Base-by-base conservation (phyloP, 2,888 invertebrate genomes). In the Tineola bisselliella region DNA sequence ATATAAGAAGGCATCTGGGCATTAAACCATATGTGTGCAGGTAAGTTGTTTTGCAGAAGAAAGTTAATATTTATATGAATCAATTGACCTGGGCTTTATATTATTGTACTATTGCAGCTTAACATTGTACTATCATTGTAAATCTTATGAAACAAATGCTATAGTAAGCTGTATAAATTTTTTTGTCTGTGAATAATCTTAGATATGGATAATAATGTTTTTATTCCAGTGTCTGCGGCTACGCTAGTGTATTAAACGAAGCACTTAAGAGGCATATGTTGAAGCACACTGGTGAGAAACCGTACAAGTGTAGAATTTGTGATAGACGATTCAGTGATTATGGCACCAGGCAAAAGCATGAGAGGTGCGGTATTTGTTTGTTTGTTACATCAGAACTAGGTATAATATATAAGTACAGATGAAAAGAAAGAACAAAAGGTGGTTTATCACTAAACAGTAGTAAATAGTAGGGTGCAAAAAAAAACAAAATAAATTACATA, bases 1-100 rank as follows among this genome's bases (percentile, higher is more conserved):
- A 88, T 60, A 87, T 88, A 13, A 70, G 88, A 4, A 70, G 88
- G 1, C 88, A 88, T 74, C 70, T 88, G 63, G 88, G 88, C 62
- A 88, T 88, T 66, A 88, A 88, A 67, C 88, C 88, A 0, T 88
- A 83, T 63, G 87, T 86, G 0, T 88, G 88, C 86, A 87, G 84
- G 88, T 88, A 77, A 66, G 68, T 68, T 48, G 6, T 25, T 38
- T n/a, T n/a, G n/a, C n/a, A n/a, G n/a, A n/a, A n/a, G n/a, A 38
- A 38, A 38, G 1, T 38, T 6, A n/a, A n/a, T 30, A 1, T 19
- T 18, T 0, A 13, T 44, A 58, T 19, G 1, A 13, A 56, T 33
- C 13, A 44, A 2, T 15, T 8, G 8, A 15, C 17, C 17, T 12
- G 18, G n/a, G 5, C 17, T 56, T 19, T 15, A 31, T 31, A n/a